Percentiles rank a stretch among this genome's conserved stretches.
These are phyloP conservation scores for Acanthacorydalis orientalis DNA, from an alignment of 2,888 invertebrate species.

Conservation along the genomic window DNA sequence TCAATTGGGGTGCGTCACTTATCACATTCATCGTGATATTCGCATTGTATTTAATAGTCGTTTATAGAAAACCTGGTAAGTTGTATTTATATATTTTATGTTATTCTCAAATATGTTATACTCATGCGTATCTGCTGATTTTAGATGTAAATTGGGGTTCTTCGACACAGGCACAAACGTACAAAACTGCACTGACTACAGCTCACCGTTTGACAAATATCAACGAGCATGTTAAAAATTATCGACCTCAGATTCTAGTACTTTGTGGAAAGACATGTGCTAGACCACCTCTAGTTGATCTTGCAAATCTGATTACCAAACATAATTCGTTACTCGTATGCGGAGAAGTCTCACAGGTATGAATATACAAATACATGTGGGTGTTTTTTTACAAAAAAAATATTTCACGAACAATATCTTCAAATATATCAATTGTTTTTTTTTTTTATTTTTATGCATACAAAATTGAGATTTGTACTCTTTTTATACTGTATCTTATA, in stretches of 20 bases:
- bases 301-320: constrained; percentile 83
- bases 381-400: background rate
- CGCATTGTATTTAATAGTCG: constrained; percentile 79
- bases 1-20: constrained; percentile 86
- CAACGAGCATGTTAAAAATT: constrained; percentile 95
- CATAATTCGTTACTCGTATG: constrained; percentile 78
- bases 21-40: constrained; percentile 78
- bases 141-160: constrained; percentile 94
- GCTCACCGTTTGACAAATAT: constrained; percentile 67
- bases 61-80: constrained; percentile 79
- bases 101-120: background rate
- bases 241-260: constrained; percentile 82
- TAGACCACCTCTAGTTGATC: constrained; percentile 78
- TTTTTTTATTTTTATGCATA: background rate
- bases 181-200: constrained; percentile 77
- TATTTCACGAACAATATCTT: too few species aligned
- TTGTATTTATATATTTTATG: constrained; percentile 9
- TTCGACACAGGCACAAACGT: constrained; percentile 90
- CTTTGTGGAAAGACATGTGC: constrained; percentile 69
- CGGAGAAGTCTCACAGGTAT: constrained; percentile 69
- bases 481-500: too few species aligned
- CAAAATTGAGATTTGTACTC: background rate
- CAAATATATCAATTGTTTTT: too few species aligned
- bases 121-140: constrained; percentile 9
- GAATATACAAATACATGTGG: too few species aligned